phyloP scores from a whole-genome alignment of 2,888 invertebrate species.

The Tenthredo amoena region DNA sequence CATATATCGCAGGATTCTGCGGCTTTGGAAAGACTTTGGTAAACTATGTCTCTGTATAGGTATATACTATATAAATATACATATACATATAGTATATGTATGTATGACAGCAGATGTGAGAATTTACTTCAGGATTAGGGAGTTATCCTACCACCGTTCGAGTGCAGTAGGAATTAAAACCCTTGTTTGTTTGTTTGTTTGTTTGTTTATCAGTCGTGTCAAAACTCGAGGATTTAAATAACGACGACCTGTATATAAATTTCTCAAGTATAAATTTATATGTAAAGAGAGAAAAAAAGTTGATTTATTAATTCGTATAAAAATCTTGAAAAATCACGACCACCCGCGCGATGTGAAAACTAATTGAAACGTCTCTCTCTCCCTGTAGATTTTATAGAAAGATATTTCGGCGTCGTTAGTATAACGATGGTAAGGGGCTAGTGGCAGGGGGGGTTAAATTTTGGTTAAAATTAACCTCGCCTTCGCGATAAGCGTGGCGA shows the following conservation, averaged over 20 bases:
- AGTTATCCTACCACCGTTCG: background rate
- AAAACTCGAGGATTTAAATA: background rate
- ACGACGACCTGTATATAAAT: background rate
- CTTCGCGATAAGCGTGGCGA: constrained; percentile 38
- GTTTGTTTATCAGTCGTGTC: background rate
- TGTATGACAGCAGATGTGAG: background rate
- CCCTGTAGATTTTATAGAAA: background rate
- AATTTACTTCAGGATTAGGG: background rate
- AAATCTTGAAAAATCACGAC: constrained; percentile 5
- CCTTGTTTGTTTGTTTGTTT: background rate
- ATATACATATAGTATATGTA: no score
- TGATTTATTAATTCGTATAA: background rate
- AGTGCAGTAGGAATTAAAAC: background rate
- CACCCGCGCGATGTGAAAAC: background rate
- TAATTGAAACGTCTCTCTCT: constrained; percentile 3
- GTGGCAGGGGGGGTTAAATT: background rate
- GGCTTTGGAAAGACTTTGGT: constrained; percentile 19
- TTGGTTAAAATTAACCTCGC: constrained; percentile 31
- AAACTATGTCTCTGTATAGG: background rate
- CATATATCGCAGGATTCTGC: background rate
- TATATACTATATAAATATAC: background rate
- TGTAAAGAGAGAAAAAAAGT: background rate
- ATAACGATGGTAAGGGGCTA: background rate
- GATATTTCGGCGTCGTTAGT: constrained; percentile 26
- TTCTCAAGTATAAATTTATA: background rate